These are phyloP conservation scores for Hetaerina americana DNA, from an alignment of 1,140 invertebrate genomes.

Conservation along the genomic window DNA sequence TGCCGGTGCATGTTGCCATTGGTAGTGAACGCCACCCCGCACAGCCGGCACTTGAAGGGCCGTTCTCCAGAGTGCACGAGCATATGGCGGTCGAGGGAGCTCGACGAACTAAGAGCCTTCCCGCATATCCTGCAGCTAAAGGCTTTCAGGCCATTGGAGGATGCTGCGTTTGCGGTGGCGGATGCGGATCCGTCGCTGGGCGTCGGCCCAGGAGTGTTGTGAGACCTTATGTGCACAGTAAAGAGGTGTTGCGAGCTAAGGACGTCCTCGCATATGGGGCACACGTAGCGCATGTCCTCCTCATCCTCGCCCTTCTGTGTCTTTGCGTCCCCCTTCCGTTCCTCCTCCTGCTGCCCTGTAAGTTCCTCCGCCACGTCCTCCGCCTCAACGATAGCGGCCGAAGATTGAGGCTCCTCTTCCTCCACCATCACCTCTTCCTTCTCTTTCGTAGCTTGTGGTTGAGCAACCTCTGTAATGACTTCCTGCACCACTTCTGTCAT, in stretches of 20 bases:
- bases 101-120: constrained; percentile 54
- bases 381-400: too few species aligned
- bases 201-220: constrained; percentile 46
- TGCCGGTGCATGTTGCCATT: constrained; percentile 83
- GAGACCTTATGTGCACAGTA: constrained; percentile 52
- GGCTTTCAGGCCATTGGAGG: constrained; percentile 22
- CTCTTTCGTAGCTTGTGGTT: too few species aligned
- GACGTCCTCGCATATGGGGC: constrained; percentile 47
- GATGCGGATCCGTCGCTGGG: neutral
- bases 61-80: constrained; percentile 60
- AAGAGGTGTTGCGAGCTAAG: constrained; percentile 47
- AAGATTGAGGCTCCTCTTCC: too few species aligned
- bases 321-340: neutral
- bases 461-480: neutral
- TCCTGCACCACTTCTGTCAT: too few species aligned
- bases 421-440: too few species aligned
- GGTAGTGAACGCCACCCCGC: constrained; percentile 70
- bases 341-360: too few species aligned
- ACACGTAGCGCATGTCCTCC: constrained; percentile 23
- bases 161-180: neutral
- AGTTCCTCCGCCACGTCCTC: too few species aligned
- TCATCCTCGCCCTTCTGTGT: neutral
- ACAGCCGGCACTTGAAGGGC: constrained; percentile 64
- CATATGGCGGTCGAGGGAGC: constrained; percentile 61
- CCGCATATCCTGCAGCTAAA: constrained; percentile 37